Evolutionary conservation across 2,113 vertebrate species (phyloP).

Genomic region (Epinephelus moara): DNA sequence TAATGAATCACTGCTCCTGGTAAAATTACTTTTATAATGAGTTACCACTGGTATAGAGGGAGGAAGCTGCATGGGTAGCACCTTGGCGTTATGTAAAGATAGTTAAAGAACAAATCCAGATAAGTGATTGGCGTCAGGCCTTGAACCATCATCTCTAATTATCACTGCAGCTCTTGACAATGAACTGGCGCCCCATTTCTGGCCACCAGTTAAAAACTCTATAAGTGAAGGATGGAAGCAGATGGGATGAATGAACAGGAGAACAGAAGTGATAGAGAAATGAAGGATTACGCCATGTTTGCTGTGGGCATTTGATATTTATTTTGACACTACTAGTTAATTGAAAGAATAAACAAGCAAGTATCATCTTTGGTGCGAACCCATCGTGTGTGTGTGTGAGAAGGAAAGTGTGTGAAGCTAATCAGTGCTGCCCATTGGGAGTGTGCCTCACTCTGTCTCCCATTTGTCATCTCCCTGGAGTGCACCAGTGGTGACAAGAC

Average conservation of each 20-base stretch:
- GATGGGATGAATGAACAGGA: background rate
- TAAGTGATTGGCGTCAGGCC: background rate
- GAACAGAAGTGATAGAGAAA: background rate
- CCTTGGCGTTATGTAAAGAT: background rate
- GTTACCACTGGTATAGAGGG: background rate
- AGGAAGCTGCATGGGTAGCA: background rate
- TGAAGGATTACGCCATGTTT: background rate
- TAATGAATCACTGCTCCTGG: constrained; percentile 16
- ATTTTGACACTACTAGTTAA: background rate
- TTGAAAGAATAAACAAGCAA: background rate
- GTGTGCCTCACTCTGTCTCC: constrained; percentile 13
- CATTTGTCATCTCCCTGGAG: constrained; percentile 41
- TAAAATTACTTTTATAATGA: constrained; percentile 41
- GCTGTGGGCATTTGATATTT: background rate
- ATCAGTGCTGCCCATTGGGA: background rate
- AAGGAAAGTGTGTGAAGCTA: background rate
- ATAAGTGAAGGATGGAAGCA: no score
- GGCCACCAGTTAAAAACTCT: background rate
- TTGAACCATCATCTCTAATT: background rate
- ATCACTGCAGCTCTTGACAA: background rate
- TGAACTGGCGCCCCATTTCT: background rate
- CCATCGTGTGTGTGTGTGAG: background rate
- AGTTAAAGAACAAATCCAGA: constrained; percentile 7
- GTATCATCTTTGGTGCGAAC: background rate
- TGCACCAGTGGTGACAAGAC: constrained; percentile 17